Evolutionary conservation across 2,113 vertebrate genomes (phyloP).

Genomic region (Furnarius figulus): DNA sequence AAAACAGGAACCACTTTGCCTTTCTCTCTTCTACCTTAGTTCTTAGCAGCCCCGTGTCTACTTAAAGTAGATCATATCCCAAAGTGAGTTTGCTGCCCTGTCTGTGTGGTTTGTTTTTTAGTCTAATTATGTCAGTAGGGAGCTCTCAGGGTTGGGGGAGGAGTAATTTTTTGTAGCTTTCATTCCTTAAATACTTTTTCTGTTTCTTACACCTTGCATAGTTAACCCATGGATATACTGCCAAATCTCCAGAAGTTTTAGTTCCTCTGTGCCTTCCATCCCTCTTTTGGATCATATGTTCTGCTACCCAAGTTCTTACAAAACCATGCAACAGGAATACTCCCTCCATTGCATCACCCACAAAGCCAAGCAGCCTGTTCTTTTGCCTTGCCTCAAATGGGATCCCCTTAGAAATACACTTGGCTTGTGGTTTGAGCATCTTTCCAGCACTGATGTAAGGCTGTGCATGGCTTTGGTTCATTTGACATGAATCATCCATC

Average conservation of each 20-base stretch:
- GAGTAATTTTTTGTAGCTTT: not conserved
- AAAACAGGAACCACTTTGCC: not conserved
- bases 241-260: not conserved
- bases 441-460: not conserved
- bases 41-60: not conserved
- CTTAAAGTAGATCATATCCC: not conserved
- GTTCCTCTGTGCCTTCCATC: not conserved
- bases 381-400: not conserved
- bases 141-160: not conserved
- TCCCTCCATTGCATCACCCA: not conserved
- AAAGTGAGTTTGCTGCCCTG: not conserved
- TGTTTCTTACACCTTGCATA: not conserved
- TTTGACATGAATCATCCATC: not conserved
- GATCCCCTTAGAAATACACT: not conserved
- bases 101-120: not conserved
- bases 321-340: not conserved
- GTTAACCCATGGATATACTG: not conserved
- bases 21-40: not conserved
- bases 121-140: conserved; percentile 24
- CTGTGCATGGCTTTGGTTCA: not conserved
- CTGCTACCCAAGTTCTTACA: not conserved
- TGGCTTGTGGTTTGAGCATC: not conserved
- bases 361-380: not conserved
- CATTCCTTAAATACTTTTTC: not conserved
- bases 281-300: not conserved